Evolutionary conservation across 2,888 invertebrate species (phyloP), one percentile per base, ranked within the genome.

Genomic region (Andrena haemorrhoa): DNA sequence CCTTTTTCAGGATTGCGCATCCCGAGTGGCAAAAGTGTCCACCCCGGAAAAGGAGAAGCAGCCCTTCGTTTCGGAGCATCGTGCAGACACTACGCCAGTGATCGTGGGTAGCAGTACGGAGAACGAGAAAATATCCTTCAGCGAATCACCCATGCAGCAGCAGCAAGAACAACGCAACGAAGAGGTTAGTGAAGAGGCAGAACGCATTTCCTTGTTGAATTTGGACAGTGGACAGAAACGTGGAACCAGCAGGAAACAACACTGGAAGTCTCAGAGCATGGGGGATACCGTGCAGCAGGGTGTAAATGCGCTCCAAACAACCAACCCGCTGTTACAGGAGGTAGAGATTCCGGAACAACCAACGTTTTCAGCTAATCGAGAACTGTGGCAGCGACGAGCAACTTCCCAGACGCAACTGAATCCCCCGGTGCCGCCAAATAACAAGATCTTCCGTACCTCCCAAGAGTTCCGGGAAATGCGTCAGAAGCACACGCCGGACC

Each of bases 401-500:
- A 95, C 95, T 61, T 95, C 95, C 5, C 95, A 95, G 87, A 94
- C 94, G 0, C 94, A 93, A 70, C 81, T 93, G 26, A 90, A 90
- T 8, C 91, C 92, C 0, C 83, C 90, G 10, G 89, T 78, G 16
- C 93, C 82, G 51, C 92, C 85, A 12, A 93, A 94, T 64, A 89
- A 94, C 6, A 94, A 95, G 91, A 86, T 93, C 87, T 89, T 94
- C 92, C 80, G 95, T 90, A 89, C 90, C 2, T 92, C 92, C 2
- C 94, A 92, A 68, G 94, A 94, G 81, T 94, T 94, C 71, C 94
- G 94, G 80, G 94, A 94, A 76, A 93, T 94, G 91, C 92, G 94
- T 4, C 95, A 95, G 82, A 95, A 95, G 84, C 96, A 96, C 88
- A 96, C 97, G 41, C 97, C 98, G 1, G 98, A 97, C 94, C 95